These are phyloP conservation scores for Chymomyza costata DNA, from an alignment of 1,140 invertebrate genomes.

Conservation along the genomic window DNA sequence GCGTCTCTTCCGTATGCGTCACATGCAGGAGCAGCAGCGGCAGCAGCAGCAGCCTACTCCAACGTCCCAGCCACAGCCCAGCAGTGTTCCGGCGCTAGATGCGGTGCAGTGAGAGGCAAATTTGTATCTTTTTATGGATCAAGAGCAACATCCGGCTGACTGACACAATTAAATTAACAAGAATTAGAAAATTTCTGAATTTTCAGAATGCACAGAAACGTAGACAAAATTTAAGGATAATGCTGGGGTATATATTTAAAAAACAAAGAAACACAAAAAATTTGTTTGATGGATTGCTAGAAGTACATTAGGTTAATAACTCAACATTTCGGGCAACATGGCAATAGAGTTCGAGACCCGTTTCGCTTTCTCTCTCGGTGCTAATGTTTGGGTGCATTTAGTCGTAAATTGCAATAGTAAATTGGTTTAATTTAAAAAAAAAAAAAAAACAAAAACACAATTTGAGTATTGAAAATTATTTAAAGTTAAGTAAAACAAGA, in stretches of 20 bases:
- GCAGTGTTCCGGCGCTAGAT: conserved; percentile 42
- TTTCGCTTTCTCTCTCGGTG: conserved; percentile 43
- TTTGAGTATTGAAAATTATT: too few species aligned
- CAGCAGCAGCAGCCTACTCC: conserved; percentile 42
- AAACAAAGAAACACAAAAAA: background rate
- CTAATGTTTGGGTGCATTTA: conserved; percentile 55
- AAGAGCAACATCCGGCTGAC: conserved; percentile 17
- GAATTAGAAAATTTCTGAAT: background rate
- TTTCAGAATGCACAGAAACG: too few species aligned
- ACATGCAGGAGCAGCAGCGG: conserved; percentile 62
- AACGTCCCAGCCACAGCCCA: conserved; percentile 24
- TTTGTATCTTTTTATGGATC: conserved; percentile 14
- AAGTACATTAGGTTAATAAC: background rate
- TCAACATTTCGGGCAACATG: conserved; percentile 52
- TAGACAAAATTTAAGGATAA: conserved; percentile 5
- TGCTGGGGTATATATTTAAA: background rate
- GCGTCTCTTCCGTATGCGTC: conserved; percentile 80
- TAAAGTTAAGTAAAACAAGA: too few species aligned
- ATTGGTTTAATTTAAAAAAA: conserved; percentile 19
- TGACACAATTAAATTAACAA: conserved; percentile 16
- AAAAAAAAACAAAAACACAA: conserved; percentile 5
- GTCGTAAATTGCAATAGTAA: conserved; percentile 31
- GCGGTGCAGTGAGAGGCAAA: conserved; percentile 46
- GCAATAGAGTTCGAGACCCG: conserved; percentile 53
- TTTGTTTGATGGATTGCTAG: too few species aligned